Evolutionary conservation across 2,888 invertebrate species (phyloP).

Genomic region (Sussaba pulchella): DNA sequence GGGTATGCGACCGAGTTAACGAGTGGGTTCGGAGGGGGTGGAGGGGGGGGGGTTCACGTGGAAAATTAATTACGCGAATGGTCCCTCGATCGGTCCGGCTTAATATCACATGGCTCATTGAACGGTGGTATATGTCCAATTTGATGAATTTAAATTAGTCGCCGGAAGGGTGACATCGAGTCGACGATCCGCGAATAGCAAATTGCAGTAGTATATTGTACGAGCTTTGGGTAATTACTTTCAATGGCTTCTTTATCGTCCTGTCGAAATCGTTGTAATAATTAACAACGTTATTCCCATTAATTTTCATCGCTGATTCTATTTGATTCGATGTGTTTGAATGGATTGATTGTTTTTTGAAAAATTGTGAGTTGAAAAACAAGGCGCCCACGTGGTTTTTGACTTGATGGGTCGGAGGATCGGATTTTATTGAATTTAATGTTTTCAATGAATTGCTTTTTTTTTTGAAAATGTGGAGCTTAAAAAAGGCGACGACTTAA

Average conservation of each 20-base stretch:
- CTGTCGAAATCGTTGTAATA: background rate
- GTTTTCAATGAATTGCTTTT: no score
- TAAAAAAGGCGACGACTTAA: no score
- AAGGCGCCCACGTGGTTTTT: no score
- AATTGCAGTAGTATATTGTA: slow-evolving; percentile 42
- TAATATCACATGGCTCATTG: slow-evolving; percentile 63
- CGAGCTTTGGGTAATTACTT: slow-evolving; percentile 17
- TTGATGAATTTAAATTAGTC: slow-evolving; percentile 58
- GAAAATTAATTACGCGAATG: slow-evolving; percentile 64
- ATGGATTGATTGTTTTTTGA: no score
- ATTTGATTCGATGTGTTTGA: no score
- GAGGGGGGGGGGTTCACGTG: slow-evolving; percentile 54
- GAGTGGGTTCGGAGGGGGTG: slow-evolving; percentile 52
- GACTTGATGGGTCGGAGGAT: no score
- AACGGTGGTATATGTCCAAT: slow-evolving; percentile 40
- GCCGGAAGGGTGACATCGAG: slow-evolving; percentile 10
- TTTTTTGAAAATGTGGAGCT: no score
- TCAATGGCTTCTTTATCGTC: slow-evolving; percentile 12
- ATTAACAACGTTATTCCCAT: background rate
- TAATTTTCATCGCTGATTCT: background rate
- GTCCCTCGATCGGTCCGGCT: slow-evolving; percentile 57
- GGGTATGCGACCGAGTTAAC: slow-evolving; percentile 52
- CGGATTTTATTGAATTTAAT: no score
- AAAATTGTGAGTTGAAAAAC: no score
- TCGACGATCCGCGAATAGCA: slow-evolving; percentile 41